Base-by-base conservation (phyloP, 1,140 invertebrate genomes). In the Phortica variegata region DNA sequence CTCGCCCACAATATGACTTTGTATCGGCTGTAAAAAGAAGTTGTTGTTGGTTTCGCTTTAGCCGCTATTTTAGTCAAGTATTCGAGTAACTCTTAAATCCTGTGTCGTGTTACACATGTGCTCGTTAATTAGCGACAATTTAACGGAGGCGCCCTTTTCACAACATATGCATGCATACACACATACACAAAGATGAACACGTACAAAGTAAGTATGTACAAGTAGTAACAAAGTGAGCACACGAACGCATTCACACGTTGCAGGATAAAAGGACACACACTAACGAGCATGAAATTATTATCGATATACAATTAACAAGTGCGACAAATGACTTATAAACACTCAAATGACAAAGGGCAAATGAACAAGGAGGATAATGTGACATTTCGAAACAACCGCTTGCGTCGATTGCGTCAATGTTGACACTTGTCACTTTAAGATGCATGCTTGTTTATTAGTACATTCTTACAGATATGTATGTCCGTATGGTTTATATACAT, bases 231-330 rank as follows among this genome's bases (percentile, higher is more conserved):
- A 12, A 31, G 29, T 31, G 29, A 31, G 12, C 7, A 18, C 21
- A 7, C 33, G 29, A 31, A 43, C 20, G n/a, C 21, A 33, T 26
- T 36, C n/a, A 29, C 37, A 42, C 31, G 37, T 33, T 17, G 39
- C 41, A 47, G 42, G 34, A 44, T 36, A 38, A 40, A 34, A 39
- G 39, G 3, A 38, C 13, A 37, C 33, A 60, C 36, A 7, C 51
- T 68, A 68, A 63, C 60, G 52, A 63, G 63, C 63, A 68, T 68
- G 63, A 68, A 68, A 68, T 68, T 68, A 68, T 68, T 68, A 68
- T 68, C 63, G 63, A 60, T 60, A 57, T 63, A 54, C 63, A 60
- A 68, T 68, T 68, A 63, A 63, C 63, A 61, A 59, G 42, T 58
- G 49, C 17, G 58, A 58, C 48, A 54, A 56, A 44, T 44, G 47